Evolutionary conservation across 92 coral and sea anemone genomes (phyloP).

Genomic region (Bergia puertoricense): DNA sequence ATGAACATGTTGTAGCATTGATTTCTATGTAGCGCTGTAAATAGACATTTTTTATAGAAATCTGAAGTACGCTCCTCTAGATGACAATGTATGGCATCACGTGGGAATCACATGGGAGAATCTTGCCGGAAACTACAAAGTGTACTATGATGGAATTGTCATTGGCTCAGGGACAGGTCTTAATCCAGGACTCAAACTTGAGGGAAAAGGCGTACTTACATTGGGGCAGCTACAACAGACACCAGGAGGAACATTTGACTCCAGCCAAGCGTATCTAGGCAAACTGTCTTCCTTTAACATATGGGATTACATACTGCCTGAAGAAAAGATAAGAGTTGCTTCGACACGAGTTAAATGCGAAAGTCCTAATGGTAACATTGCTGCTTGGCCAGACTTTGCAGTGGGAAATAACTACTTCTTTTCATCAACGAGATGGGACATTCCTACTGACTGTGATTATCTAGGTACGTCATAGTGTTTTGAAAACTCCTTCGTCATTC

Average conservation of each 20-base stretch:
- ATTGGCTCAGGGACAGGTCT: not conserved
- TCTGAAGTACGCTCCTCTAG: not conserved
- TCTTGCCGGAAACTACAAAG: conserved; percentile 34
- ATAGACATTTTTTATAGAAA: not conserved
- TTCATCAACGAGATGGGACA: not conserved
- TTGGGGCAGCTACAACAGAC: conserved; percentile 67
- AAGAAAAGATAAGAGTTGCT: conserved; percentile 29
- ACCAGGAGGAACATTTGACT: conserved; percentile 32
- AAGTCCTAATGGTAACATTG: not conserved
- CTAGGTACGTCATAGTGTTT: not conserved
- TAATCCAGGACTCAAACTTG: conserved; percentile 13
- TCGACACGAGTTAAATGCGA: not conserved
- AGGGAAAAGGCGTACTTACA: conserved; percentile 42
- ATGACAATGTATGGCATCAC: conserved; percentile 60
- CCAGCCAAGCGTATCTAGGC: conserved; percentile 57
- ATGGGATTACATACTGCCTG: conserved; percentile 58
- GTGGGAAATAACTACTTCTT: not conserved
- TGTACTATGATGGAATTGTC: conserved; percentile 51
- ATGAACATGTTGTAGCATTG: not conserved
- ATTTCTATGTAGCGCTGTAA: not conserved
- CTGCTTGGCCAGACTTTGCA: not conserved
- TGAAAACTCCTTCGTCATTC: not conserved
- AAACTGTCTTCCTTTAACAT: conserved; percentile 59
- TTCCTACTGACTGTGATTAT: not conserved
- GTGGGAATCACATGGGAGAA: conserved; percentile 68